Base-by-base conservation (phyloP, 2,113 vertebrate species). In the Rhinolophus ferrumequinum region DNA sequence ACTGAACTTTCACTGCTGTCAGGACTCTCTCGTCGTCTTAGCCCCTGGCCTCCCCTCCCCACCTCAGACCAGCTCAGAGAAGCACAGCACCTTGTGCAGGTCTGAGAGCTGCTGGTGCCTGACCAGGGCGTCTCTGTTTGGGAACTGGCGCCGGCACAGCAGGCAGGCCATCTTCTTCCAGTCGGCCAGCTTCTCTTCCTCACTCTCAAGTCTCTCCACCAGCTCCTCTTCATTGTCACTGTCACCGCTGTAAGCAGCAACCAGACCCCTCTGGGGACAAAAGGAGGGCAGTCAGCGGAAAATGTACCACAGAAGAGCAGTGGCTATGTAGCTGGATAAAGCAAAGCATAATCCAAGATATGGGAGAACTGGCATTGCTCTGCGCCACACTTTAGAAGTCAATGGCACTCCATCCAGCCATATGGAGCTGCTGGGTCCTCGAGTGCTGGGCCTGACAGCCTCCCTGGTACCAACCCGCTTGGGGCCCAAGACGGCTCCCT, bases 31-130 rank as follows among this genome's bases (percentile, higher is more conserved):
- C 1, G 54, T 10, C 3, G 52, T 6, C 22, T 2, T 3, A 4
- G 60, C 56, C 58, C 9, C 14, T 6, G 24, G 16, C 35, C 54
- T 75, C 30, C 50, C 87, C 30, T 35, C 70, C 73, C 66, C 7
- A 1, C 13, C 30, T 60, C 10, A 6, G 19, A 16, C 14, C 35
- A 30, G 56, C 16, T 44, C 18, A 54, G 83, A 79, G 76, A 92
- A 0, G 2, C 69, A 44, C 8, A 28, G 10, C 26, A 99, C 99
- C 99, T 99, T 99, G 98, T 99, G 99, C 22, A 99, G 98, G 94
- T 99, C 99, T 0, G 99, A 99, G 33, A 99, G 99, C 94, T 99
- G 99, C 96, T 99, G 99, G 97, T 99, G 99, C 91, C 99, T 98
- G 90, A 99, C 95, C 33, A 99, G 98, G 76, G 99, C 98, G 19